Evolutionary conservation across 2,113 vertebrate genomes (phyloP).

Genomic region (Callipepla squamata): DNA sequence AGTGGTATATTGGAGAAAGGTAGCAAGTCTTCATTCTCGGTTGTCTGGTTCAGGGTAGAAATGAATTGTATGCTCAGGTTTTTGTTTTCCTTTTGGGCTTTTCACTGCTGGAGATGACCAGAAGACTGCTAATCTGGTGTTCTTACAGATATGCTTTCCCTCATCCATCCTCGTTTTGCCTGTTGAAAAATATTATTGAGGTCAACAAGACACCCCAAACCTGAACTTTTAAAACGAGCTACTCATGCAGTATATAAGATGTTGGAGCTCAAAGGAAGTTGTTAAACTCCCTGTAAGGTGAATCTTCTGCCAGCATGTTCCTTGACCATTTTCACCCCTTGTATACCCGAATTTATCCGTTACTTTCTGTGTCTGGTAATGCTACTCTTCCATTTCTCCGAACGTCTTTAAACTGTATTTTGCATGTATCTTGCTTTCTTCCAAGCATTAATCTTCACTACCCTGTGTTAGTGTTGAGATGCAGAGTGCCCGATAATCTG

Average conservation of each 20-base stretch:
- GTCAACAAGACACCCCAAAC: background rate
- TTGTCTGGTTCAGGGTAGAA: background rate
- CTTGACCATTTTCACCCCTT: background rate
- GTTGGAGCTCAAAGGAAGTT: background rate
- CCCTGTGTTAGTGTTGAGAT: background rate
- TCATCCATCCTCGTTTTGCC: background rate
- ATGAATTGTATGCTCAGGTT: background rate
- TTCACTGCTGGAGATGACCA: background rate
- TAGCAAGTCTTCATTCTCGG: background rate
- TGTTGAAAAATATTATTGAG: background rate
- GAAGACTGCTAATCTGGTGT: background rate
- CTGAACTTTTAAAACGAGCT: background rate
- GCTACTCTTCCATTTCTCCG: background rate
- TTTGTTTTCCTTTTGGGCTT: background rate
- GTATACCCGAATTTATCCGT: background rate
- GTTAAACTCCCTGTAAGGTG: background rate
- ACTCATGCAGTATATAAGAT: background rate
- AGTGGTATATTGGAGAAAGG: background rate
- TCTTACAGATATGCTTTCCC: background rate
- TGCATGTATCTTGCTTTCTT: background rate
- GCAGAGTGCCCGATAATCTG: background rate
- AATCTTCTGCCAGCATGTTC: fast-evolving
- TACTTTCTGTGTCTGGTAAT: background rate
- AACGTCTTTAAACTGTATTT: background rate
- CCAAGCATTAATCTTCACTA: background rate